Evolutionary conservation across 2,797 vertebrate species (phyloP).

Genomic region (Spheniscus humboldti): DNA sequence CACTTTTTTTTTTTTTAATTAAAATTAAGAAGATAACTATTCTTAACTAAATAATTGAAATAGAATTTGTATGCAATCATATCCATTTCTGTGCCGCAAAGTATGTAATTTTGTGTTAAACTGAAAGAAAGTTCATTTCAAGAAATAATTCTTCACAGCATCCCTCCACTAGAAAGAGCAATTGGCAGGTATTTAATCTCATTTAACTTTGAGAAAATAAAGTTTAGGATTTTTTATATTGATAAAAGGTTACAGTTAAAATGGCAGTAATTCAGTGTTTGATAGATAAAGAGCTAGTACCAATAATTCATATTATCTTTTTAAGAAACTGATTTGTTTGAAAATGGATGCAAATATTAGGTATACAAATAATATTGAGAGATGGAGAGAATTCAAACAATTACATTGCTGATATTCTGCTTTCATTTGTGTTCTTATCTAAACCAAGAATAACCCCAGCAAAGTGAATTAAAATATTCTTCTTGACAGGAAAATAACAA

Average conservation of each 20-base stretch:
- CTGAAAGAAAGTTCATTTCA: neutral
- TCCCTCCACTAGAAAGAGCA: neutral
- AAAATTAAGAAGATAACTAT: neutral
- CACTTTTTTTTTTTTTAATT: neutral
- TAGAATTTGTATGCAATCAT: neutral
- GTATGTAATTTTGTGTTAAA: neutral
- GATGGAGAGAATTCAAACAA: neutral
- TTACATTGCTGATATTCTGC: neutral
- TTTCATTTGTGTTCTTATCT: neutral
- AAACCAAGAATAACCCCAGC: neutral
- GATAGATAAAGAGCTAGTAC: neutral
- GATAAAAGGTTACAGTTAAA: neutral
- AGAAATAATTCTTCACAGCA: neutral
- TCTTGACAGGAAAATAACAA: neutral
- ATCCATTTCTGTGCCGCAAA: neutral
- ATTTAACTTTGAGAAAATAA: neutral
- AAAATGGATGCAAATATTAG: neutral
- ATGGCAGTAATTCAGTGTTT: neutral
- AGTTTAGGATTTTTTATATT: neutral
- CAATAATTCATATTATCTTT: neutral
- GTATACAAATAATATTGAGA: neutral
- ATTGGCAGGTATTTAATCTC: neutral
- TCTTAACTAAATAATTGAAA: neutral
- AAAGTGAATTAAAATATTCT: neutral
- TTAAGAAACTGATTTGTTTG: neutral